Evolutionary conservation across 2,888 invertebrate genomes (phyloP).

Genomic region (Aspidiotus rigidus): DNA sequence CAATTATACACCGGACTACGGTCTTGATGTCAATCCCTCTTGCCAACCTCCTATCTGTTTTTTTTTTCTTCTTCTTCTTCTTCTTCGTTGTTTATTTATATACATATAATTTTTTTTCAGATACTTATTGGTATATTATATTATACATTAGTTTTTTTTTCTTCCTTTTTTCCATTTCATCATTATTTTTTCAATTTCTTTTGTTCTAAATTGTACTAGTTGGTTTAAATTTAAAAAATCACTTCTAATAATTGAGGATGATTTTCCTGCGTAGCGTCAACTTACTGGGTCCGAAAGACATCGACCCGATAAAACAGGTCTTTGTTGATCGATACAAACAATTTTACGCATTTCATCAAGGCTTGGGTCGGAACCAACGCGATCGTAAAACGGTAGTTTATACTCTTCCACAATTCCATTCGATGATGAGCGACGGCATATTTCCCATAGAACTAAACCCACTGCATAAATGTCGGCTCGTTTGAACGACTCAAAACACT

Average conservation of each 20-base stretch:
- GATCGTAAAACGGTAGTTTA: conserved; percentile 73
- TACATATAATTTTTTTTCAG: no score
- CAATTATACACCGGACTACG: no score
- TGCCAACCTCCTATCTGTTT: no score
- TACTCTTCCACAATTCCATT: conserved; percentile 65
- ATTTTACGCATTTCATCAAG: conserved; percentile 92
- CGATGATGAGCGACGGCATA: conserved; percentile 62
- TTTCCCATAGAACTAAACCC: conserved; percentile 85
- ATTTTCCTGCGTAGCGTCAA: not conserved
- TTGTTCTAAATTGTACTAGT: conserved; percentile 10
- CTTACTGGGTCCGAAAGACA: conserved; percentile 66
- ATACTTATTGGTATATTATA: no score
- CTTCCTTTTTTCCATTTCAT: no score
- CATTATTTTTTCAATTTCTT: no score
- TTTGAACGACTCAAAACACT: conserved; percentile 69
- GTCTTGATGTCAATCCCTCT: no score
- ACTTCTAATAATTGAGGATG: not conserved
- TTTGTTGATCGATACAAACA: conserved; percentile 71
- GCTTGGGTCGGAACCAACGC: conserved; percentile 65
- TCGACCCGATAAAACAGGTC: conserved; percentile 72
- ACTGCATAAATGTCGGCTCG: conserved; percentile 85
- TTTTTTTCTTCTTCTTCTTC: no score
- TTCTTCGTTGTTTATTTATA: no score
- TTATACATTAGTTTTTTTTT: no score
- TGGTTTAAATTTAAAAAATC: conserved; percentile 1